These are phyloP conservation scores for Saguinus imperator DNA, from an alignment of 2,113 vertebrate genomes.

Conservation along the genomic window DNA sequence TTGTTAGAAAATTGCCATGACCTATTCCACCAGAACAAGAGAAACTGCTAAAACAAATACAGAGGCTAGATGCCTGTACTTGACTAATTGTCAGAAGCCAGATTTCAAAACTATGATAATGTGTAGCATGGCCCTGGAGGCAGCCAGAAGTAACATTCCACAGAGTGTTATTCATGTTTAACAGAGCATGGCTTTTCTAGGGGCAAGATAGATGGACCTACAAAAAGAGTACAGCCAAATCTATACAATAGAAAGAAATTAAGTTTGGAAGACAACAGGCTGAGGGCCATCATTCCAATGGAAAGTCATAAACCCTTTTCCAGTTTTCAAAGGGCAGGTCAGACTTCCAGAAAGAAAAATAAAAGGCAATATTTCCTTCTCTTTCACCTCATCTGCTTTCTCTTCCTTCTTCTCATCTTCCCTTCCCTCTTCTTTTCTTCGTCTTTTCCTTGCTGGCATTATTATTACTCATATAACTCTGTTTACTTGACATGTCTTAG, in stretches of 20 bases:
- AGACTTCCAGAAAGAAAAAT: not conserved
- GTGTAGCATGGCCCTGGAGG: rapidly evolving
- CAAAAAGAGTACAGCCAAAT: not conserved
- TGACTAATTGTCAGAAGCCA: not conserved
- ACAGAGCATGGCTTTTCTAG: not conserved
- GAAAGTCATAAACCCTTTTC: not conserved
- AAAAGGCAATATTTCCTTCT: rapidly evolving
- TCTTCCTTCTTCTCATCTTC: too few relatives aligned
- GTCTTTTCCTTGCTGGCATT: not conserved
- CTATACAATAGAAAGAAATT: not conserved
- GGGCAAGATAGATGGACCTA: not conserved
- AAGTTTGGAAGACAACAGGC: not conserved
- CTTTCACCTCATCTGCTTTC: too few relatives aligned
- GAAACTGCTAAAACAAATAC: not conserved
- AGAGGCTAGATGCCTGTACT: not conserved
- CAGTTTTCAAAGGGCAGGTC: not conserved
- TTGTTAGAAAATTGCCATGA: not conserved
- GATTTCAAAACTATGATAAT: not conserved
- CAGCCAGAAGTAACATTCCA: not conserved
- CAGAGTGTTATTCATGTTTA: not conserved
- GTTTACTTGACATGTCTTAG: not conserved
- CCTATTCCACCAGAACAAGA: not conserved
- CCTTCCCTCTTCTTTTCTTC: not conserved
- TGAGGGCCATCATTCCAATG: not conserved
- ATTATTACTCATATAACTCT: not conserved